Conservation (phyloP, 2,888 invertebrate genomes). For the Eupithecia insigniata region DNA sequence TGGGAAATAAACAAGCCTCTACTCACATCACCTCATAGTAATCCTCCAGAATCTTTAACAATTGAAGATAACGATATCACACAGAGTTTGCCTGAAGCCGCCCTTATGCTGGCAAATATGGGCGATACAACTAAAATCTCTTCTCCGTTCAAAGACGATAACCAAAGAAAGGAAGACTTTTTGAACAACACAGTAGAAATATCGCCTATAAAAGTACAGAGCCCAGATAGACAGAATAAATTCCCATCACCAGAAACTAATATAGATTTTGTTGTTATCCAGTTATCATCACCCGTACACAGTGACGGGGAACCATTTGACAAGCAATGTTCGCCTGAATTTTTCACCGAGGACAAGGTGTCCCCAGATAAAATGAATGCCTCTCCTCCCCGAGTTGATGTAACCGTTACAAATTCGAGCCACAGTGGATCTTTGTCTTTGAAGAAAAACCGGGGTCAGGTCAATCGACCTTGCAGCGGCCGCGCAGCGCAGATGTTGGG, state of each 20-base stretch:
- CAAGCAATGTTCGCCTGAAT: constrained; percentile 71
- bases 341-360: constrained; percentile 77
- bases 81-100: constrained; percentile 19
- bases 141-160: constrained; percentile 71
- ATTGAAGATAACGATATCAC: constrained; percentile 17
- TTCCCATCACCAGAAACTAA: constrained; percentile 68
- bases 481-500: constrained; percentile 80
- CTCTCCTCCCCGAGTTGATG: constrained; percentile 71
- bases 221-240: constrained; percentile 65
- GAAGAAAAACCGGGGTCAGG: constrained; percentile 73
- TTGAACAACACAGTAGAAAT: constrained; percentile 84
- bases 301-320: constrained; percentile 74
- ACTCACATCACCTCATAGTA: background rate
- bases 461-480: constrained; percentile 58
- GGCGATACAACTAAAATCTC: constrained; percentile 57
- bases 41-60: background rate
- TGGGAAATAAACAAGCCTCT: background rate
- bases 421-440: constrained; percentile 72
- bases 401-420: constrained; percentile 56
- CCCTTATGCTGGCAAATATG: constrained; percentile 12
- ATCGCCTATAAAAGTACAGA: constrained; percentile 83
- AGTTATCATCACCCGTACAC: constrained; percentile 69
- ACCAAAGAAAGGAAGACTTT: constrained; percentile 79
- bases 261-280: constrained; percentile 71
- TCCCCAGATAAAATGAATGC: constrained; percentile 72